Percentiles rank a stretch among this genome's conserved stretches.
These are phyloP conservation scores for Bergia sp. DNA, from an alignment of 92 coral and sea anemone genomes.

Conservation along the genomic window DNA sequence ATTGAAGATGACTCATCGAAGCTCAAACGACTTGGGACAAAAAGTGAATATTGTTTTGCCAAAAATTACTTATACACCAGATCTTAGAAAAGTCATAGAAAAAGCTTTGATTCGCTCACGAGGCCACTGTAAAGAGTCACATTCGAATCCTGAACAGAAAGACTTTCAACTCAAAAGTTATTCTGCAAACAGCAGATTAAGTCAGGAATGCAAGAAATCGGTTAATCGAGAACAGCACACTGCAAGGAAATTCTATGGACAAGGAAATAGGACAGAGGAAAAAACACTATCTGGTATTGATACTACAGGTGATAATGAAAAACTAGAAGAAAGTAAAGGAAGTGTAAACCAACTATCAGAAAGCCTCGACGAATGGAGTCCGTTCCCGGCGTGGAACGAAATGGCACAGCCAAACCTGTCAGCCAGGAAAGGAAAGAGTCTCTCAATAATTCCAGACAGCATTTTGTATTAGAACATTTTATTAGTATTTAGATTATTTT, in stretches of 20 bases:
- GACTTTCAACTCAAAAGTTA: conserved; percentile 7
- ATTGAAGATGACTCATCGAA: conserved; percentile 70
- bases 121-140: background rate
- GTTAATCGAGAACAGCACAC: background rate
- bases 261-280: conserved; percentile 14
- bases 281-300: conserved; percentile 16
- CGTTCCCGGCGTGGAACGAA: conserved; percentile 61
- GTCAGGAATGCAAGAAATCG: background rate
- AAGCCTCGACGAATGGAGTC: conserved; percentile 68
- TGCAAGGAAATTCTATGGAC: background rate
- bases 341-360: conserved; percentile 73
- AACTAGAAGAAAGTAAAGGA: conserved; percentile 9
- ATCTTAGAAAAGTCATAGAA: conserved; percentile 76
- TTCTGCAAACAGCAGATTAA: background rate
- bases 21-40: conserved; percentile 42
- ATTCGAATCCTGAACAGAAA: background rate
- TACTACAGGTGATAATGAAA: background rate
- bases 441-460: conserved; percentile 73
- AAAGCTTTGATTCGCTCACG: conserved; percentile 62
- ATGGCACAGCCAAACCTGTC: conserved; percentile 42
- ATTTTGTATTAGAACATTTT: conserved; percentile 63
- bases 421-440: conserved; percentile 19
- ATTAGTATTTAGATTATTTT: background rate
- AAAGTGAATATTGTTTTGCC: conserved; percentile 72
- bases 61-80: conserved; percentile 74